A percentile compares a stretch with the other conserved stretches of the same genome.
These are phyloP conservation scores for Rhogogaster chlorosoma DNA, from an alignment of 2,888 invertebrate species.

Conservation along the genomic window DNA sequence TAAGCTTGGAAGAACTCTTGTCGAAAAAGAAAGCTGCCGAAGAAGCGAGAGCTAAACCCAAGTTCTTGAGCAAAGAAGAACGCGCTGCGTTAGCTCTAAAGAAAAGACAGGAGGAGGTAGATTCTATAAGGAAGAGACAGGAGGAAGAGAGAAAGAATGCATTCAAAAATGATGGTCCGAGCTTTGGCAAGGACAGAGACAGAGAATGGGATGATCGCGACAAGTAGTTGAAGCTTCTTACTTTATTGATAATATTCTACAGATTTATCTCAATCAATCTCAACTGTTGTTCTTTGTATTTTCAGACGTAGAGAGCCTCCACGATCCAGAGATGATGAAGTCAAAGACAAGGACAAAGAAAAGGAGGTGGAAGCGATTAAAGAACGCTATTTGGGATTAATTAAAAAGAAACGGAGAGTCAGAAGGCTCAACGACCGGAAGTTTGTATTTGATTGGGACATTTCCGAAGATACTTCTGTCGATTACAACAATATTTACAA, in stretches of 20 bases:
- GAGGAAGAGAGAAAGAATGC: constrained; percentile 82
- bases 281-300: neutral
- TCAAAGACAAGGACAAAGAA: constrained; percentile 91
- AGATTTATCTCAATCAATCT: neutral
- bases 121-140: constrained; percentile 86
- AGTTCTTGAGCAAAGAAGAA: constrained; percentile 98
- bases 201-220: constrained; percentile 78
- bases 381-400: constrained; percentile 95
- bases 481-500: constrained; percentile 99
- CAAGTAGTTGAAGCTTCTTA: constrained; percentile 63
- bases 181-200: constrained; percentile 77
- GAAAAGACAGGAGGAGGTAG: constrained; percentile 93
- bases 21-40: constrained; percentile 98
- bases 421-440: constrained; percentile 97
- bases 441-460: constrained; percentile 99
- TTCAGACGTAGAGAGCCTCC: constrained; percentile 74
- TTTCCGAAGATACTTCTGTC: constrained; percentile 97
- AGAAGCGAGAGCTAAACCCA: constrained; percentile 96
- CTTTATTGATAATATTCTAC: neutral
- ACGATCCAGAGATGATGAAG: constrained; percentile 79
- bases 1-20: constrained; percentile 96
- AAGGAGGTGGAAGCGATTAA: constrained; percentile 97
- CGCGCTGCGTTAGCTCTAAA: constrained; percentile 94
- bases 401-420: constrained; percentile 95
- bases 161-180: constrained; percentile 67